A percentile compares a stretch with the other conserved stretches of the same genome.
These are phyloP conservation scores for Caenorhabditis afra DNA, from an alignment of 2,888 invertebrate species.

Conservation along the genomic window DNA sequence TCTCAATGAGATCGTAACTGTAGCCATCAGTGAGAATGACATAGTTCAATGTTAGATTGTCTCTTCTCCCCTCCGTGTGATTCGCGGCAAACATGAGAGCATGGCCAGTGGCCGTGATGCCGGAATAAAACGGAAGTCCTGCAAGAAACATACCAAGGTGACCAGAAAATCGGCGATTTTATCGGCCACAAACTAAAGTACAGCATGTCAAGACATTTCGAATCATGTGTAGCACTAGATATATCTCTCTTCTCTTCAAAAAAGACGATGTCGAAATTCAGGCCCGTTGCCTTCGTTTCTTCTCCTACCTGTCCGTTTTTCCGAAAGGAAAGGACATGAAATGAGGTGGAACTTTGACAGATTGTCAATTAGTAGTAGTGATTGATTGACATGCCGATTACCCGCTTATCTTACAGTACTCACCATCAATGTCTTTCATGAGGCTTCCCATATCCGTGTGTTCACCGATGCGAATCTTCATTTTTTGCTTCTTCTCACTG, in stretches of 20 bases:
- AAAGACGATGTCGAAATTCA: neutral
- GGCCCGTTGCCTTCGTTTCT: neutral
- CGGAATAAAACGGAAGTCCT: conserved; percentile 69
- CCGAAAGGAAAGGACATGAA: neutral
- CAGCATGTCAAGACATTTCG: conserved; percentile 48
- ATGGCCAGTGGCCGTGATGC: conserved; percentile 75
- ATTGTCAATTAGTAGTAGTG: conserved; percentile 1
- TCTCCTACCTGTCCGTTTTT: neutral
- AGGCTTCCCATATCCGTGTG: conserved; percentile 45
- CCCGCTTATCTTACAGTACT: conserved; percentile 1
- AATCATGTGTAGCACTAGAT: conserved; percentile 45
- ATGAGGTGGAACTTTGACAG: neutral
- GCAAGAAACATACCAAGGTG: conserved; percentile 3
- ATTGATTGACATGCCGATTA: neutral
- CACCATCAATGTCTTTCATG: conserved; percentile 46
- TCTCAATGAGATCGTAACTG: conserved; percentile 62
- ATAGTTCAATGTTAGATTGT: conserved; percentile 62
- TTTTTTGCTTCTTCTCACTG: conserved; percentile 51
- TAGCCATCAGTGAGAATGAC: conserved; percentile 75
- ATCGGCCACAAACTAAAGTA: conserved; percentile 22
- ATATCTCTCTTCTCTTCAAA: conserved; percentile 41
- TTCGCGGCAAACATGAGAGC: conserved; percentile 69
- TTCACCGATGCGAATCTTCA: conserved; percentile 56
- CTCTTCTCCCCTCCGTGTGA: conserved; percentile 63
- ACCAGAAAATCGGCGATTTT: conserved; percentile 33